Evolutionary conservation across 37 sponge, comb jelly and placozoan genomes (phyloP), one percentile per base, ranked within the genome.

Genomic region (Beroe forskalii): DNA sequence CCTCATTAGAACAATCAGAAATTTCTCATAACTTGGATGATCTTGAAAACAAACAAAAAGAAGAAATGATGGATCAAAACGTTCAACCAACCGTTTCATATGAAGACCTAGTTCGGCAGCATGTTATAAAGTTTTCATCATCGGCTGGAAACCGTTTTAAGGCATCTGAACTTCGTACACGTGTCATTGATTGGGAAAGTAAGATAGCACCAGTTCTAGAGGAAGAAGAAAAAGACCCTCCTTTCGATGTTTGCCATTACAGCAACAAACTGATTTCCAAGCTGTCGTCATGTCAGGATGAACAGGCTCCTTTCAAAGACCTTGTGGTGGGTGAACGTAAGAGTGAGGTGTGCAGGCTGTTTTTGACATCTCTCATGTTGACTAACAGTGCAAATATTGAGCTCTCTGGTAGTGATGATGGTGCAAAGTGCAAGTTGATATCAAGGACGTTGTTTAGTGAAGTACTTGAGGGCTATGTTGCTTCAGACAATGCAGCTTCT

Each of bases 281-380:
- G 27, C 30, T 80, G 40, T 35, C 86, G n/a, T 41, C 28, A 44
- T 44, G 86, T 25, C 24, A n/a, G n/a, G 48, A 44, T 23, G 86
- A 41, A 27, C 20, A 22, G 6, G 24, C 55, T 4, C 0, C 8
- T 9, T 27, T 80, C 6, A 80, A 9, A 24, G 40, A 80, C 17
- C 35, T 80, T 32, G 86, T 80, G 27, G 12, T 23, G 30, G 86
- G 86, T 17, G 86, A 80, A 24, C 9, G 55, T 9, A 80, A 44
- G 40, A 30, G 86, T 20, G 86, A 80, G 27, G 86, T 80, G 55
- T 38, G 55, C 27, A 41, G 86, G 27, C 55, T 80, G 1, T 80
- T 80, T 37, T n/a, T 80, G 48, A 80, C 86, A 23, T 80, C 86
- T 23, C 86, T 80, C 86, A 80, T 80, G 86, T 48, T 80, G 0